phyloP scores from a whole-genome alignment of 2,888 invertebrate species.

The Epinotia brunnichana region DNA sequence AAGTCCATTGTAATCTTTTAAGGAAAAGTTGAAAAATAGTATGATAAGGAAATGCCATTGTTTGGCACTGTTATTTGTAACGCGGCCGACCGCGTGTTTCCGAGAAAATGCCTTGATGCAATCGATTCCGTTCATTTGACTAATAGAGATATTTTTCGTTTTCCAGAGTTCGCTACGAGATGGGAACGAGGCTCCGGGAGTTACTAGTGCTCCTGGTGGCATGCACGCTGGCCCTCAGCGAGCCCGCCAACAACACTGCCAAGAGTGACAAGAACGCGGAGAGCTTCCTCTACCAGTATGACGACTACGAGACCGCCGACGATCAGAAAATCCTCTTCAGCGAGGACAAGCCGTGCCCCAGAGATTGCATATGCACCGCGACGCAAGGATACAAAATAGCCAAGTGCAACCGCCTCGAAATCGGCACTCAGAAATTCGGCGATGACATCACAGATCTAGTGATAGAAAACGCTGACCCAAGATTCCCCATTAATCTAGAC shows the following conservation, averaged over 20 bases:
- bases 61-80: constrained; percentile 61
- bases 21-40: constrained; percentile 55
- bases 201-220: constrained; percentile 79
- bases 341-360: constrained; percentile 84
- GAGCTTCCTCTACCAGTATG: constrained; percentile 70
- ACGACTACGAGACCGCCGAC: constrained; percentile 74
- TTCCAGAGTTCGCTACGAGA: constrained; percentile 81
- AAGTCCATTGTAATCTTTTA: constrained; percentile 56
- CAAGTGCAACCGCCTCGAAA: constrained; percentile 87
- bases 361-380: constrained; percentile 85
- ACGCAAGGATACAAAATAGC: constrained; percentile 85
- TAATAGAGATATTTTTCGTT: constrained; percentile 52
- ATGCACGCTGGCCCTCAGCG: constrained; percentile 72
- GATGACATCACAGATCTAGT: constrained; percentile 86
- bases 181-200: constrained; percentile 81
- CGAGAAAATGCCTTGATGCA: constrained; percentile 59
- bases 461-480: constrained; percentile 85
- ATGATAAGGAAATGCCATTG: constrained; percentile 57
- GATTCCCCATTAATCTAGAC: constrained; percentile 84
- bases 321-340: constrained; percentile 79
- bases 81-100: constrained; percentile 58
- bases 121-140: constrained; percentile 42
- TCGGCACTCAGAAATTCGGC: constrained; percentile 87
- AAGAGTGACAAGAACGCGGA: constrained; percentile 65
- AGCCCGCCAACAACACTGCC: constrained; percentile 68